These are phyloP conservation scores for Eubasilissa regina DNA, from an alignment of 1,140 invertebrate species.

Conservation along the genomic window DNA sequence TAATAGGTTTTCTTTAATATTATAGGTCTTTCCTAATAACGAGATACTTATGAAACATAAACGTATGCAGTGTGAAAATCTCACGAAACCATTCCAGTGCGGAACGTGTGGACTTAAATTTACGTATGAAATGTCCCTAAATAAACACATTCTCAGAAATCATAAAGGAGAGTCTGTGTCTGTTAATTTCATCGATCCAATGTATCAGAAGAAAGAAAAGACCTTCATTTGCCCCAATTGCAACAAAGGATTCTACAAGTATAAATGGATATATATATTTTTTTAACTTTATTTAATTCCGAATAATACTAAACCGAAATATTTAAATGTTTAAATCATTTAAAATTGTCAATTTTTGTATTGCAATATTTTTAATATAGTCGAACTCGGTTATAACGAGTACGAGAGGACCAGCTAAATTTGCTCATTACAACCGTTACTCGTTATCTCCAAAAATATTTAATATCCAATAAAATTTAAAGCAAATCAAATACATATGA, in stretches of 20 bases:
- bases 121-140: slow-evolving; percentile 67
- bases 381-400: no score
- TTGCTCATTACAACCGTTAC: no score
- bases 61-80: slow-evolving; percentile 56
- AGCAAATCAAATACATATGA: no score
- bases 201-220: slow-evolving; percentile 61
- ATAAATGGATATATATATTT: slow-evolving; percentile 53
- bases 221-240: slow-evolving; percentile 70
- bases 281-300: slow-evolving; percentile 7
- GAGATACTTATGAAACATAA: slow-evolving; percentile 56
- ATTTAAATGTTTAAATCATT: background rate
- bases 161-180: slow-evolving; percentile 67
- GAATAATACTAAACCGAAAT: background rate
- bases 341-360: no score
- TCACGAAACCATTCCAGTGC: slow-evolving; percentile 62
- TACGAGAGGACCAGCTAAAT: no score
- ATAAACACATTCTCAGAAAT: slow-evolving; percentile 67
- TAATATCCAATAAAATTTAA: no score
- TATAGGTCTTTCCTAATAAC: slow-evolving; percentile 57
- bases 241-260: slow-evolving; percentile 70
- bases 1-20: background rate
- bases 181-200: slow-evolving; percentile 64
- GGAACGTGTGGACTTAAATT: slow-evolving; percentile 66
- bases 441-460: no score
- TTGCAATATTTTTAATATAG: no score